Base-by-base conservation (phyloP, 2,888 invertebrate species). In the Cheilosia pagana region DNA sequence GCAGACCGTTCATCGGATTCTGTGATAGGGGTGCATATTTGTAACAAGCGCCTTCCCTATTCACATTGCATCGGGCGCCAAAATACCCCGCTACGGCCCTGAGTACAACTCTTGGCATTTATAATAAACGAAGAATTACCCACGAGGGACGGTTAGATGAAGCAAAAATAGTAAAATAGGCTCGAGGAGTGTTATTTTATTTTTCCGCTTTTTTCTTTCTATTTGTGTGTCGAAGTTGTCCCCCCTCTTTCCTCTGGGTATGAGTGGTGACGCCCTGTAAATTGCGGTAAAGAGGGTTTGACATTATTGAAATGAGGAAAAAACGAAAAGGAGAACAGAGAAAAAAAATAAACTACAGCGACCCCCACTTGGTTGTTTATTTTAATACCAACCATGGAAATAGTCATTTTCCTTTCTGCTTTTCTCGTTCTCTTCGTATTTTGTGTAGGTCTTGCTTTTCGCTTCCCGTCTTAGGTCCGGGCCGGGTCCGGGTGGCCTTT, bases 281-380 rank as follows among this genome's bases (percentile, higher is more conserved):
- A 59, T 65, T 76, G 74, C 48, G 78, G 75, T 75, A 65, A 85
- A 79, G 79, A 83, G 75, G 83, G 83, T 85, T 85, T 85, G 83
- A 85, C 83, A 85, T 68, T 75, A 85, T 85, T 79, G 79, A 85
- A 85, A 85, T 75, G 79, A 79, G 59, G 41, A 79, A 50, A 55
- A 28, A 21, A 12, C 0, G 3, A 31, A 12, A 35, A 35, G 2
- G 12, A 12, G 1, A 35, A 12, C 0, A 1, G 12, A 35, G 2
- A 35, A 31, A 14, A 50, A 60, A 35, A 60, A 21, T 52, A 75
- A 68, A 57, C 41, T 50, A 31, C 72, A 43, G 48, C 77, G 23
- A 67, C 72, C 78, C 62, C 39, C 77, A 43, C 43, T 57, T 52
- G 53, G 59, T 60, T 72, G 62, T 74, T 74, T 74, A 74, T 63